These are phyloP conservation scores for Diglossa cyanea DNA, from an alignment of 2,797 vertebrate species.

Conservation along the genomic window DNA sequence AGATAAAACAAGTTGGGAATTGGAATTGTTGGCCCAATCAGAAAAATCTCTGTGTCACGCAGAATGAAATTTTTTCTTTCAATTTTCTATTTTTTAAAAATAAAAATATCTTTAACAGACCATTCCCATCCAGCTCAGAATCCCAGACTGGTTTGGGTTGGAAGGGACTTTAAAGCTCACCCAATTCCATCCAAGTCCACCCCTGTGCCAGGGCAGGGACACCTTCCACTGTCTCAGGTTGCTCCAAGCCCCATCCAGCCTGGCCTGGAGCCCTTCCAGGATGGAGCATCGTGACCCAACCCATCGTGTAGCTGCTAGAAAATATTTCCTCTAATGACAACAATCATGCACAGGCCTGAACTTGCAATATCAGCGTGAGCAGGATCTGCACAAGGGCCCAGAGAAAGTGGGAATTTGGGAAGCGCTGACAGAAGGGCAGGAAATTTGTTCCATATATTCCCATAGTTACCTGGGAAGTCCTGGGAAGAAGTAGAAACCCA, in stretches of 20 bases:
- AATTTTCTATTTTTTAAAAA: neutral
- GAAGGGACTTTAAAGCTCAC: neutral
- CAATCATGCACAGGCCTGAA: neutral
- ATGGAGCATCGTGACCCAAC: neutral
- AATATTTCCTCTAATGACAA: neutral
- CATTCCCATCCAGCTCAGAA: neutral
- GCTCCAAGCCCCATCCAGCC: neutral
- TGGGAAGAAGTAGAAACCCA: neutral
- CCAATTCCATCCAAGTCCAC: neutral
- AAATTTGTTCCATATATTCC: rapidly evolving
- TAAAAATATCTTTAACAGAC: neutral
- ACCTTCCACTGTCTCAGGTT: rapidly evolving
- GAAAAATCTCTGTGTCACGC: neutral
- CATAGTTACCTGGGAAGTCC: neutral
- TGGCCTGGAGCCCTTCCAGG: neutral
- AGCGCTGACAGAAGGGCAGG: neutral
- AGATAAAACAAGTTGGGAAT: neutral
- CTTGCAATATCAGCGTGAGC: neutral
- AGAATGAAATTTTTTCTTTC: neutral
- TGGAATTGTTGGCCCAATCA: neutral
- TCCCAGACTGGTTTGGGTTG: neutral
- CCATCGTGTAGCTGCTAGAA: neutral
- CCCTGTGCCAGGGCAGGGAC: neutral
- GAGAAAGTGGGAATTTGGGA: neutral
- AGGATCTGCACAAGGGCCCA: neutral